Evolutionary conservation across 1,140 invertebrate species (phyloP).

Genomic region (Neodiprion lecontei): DNA sequence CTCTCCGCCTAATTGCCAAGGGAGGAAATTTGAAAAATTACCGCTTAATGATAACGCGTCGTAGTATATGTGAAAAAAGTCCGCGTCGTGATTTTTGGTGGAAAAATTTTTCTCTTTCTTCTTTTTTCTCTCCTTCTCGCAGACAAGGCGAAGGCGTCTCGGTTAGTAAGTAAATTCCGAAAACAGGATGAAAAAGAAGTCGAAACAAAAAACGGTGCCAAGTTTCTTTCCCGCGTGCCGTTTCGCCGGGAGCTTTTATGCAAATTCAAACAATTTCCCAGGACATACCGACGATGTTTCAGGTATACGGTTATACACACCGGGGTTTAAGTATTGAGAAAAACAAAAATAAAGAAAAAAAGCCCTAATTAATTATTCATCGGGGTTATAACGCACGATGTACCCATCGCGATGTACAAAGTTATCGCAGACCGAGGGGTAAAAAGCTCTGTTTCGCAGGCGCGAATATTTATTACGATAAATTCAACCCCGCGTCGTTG

Average conservation of each 20-base stretch:
- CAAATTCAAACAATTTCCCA: neutral
- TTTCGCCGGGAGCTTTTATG: neutral
- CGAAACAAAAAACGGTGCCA: no score
- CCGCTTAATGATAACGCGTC: neutral
- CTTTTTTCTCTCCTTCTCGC: no score
- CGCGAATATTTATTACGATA: neutral
- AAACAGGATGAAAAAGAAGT: no score
- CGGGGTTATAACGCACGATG: neutral
- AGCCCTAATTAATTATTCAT: constrained; percentile 28
- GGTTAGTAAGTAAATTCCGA: no score
- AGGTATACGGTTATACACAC: neutral
- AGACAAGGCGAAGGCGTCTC: no score
- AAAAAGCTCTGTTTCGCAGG: neutral
- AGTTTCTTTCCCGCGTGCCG: neutral
- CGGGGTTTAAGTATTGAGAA: no score
- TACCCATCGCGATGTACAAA: neutral
- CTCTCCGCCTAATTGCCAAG: no score
- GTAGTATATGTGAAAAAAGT: neutral
- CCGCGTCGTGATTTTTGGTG: neutral
- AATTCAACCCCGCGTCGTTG: neutral
- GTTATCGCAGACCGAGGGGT: neutral
- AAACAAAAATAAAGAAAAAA: neutral
- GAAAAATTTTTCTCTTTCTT: neutral
- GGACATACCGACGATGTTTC: neutral
- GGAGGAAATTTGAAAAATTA: constrained; percentile 3